These are phyloP conservation scores for Hypena proboscidalis DNA, from an alignment of 2,888 invertebrate genomes.

Conservation along the genomic window DNA sequence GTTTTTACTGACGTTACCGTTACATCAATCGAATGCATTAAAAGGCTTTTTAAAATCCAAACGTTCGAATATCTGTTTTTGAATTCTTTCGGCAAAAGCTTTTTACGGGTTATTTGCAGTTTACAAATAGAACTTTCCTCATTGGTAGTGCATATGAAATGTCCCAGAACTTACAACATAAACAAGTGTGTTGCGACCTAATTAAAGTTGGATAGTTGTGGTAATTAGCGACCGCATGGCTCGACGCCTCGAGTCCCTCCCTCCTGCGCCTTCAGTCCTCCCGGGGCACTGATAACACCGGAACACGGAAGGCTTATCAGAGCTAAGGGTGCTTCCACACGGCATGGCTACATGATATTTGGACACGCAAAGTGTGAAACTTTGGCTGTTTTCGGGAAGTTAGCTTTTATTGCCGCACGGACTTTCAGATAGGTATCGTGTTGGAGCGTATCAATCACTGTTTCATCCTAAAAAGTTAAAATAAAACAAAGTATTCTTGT, in stretches of 20 bases:
- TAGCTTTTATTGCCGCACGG: constrained; percentile 11
- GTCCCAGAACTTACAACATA: constrained; percentile 27
- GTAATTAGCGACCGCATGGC: constrained; percentile 50
- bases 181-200: constrained; percentile 52
- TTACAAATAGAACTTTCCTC: constrained; percentile 4
- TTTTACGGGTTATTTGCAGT: background rate
- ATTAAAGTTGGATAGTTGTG: constrained; percentile 60
- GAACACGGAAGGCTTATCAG: constrained; percentile 53
- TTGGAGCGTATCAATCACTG: constrained; percentile 1
- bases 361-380: constrained; percentile 45
- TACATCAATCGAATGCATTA: no score
- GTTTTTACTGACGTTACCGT: no score
- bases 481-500: background rate
- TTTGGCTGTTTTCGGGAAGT: constrained; percentile 33
- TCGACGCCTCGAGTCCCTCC: constrained; percentile 9
- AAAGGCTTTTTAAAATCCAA: no score
- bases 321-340: constrained; percentile 39
- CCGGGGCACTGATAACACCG: constrained; percentile 46
- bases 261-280: constrained; percentile 18
- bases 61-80: no score
- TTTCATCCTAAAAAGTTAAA: background rate
- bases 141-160: constrained; percentile 35
- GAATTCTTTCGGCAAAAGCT: background rate
- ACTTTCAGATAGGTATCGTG: constrained; percentile 2
- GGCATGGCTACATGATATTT: constrained; percentile 41